phyloP scores from a whole-genome alignment of 2,888 invertebrate genomes.

The Tubulanus polymorphus region DNA sequence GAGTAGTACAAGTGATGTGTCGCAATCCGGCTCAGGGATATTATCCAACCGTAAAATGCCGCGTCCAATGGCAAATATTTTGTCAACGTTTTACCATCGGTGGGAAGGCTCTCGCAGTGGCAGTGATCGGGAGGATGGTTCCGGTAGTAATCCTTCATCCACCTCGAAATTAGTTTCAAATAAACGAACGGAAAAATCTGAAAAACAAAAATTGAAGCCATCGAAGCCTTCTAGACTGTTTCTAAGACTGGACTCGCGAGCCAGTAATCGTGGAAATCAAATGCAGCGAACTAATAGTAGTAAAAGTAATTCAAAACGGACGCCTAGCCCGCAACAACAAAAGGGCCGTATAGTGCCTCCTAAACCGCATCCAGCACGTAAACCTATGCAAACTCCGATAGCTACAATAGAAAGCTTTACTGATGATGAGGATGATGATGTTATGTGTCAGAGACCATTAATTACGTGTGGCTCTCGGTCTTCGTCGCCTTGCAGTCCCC shows the following conservation, averaged over 20 bases:
- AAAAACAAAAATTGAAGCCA: neutral
- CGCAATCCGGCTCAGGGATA: neutral
- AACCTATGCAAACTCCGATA: constrained; percentile 27
- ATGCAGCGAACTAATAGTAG: neutral
- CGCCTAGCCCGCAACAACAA: neutral
- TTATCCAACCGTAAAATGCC: neutral
- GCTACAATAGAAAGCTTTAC: constrained; percentile 46
- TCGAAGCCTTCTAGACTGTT: too few species aligned
- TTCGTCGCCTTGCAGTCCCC: neutral
- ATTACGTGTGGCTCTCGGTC: neutral
- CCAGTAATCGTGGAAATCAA: neutral
- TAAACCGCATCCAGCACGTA: neutral
- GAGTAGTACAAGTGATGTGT: neutral
- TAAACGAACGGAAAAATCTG: neutral
- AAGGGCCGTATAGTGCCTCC: neutral
- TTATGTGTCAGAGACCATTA: constrained; percentile 2
- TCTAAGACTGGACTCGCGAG: neutral
- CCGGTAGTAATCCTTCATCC: neutral
- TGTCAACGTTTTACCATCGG: neutral
- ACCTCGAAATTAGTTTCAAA: neutral
- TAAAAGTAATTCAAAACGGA: neutral
- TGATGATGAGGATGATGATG: constrained; percentile 42
- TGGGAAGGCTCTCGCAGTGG: neutral
- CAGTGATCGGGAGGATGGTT: neutral
- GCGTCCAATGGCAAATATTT: neutral